Evolutionary conservation across 2,888 invertebrate genomes (phyloP).

Genomic region (Phorcus lineatus): DNA sequence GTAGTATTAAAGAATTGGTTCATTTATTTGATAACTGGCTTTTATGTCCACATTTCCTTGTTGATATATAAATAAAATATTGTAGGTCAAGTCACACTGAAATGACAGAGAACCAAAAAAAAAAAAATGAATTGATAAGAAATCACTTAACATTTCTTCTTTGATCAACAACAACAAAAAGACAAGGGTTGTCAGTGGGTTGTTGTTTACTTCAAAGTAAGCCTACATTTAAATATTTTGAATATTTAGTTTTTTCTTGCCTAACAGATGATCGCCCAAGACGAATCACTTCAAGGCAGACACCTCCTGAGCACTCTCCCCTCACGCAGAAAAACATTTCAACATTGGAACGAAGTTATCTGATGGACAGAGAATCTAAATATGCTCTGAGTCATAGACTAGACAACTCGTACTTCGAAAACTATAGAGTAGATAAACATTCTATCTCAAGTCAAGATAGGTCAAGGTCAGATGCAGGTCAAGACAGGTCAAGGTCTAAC

Average conservation of each 20-base stretch:
- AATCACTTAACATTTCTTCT: too few species aligned
- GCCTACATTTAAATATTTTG: neutral
- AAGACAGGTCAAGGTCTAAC: conserved; percentile 20
- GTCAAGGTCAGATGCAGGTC: conserved; percentile 32
- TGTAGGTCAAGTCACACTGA: too few species aligned
- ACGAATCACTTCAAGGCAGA: neutral
- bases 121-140: too few species aligned
- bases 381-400: neutral
- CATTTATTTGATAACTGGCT: neutral
- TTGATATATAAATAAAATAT: too few species aligned
- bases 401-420: conserved; percentile 13
- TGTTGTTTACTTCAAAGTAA: too few species aligned
- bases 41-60: too few species aligned
- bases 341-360: conserved; percentile 24
- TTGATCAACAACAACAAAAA: too few species aligned
- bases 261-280: neutral
- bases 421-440: conserved; percentile 15
- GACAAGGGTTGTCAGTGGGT: too few species aligned
- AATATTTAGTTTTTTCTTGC: neutral
- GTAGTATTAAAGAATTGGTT: too few species aligned
- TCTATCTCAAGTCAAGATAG: conserved; percentile 14
- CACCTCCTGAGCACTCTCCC: neutral
- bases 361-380: conserved; percentile 22
- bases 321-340: conserved; percentile 18
- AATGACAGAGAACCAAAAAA: too few species aligned